Evolutionary conservation across 2,113 vertebrate genomes (phyloP).

Genomic region (Leucoraja erinaceus): DNA sequence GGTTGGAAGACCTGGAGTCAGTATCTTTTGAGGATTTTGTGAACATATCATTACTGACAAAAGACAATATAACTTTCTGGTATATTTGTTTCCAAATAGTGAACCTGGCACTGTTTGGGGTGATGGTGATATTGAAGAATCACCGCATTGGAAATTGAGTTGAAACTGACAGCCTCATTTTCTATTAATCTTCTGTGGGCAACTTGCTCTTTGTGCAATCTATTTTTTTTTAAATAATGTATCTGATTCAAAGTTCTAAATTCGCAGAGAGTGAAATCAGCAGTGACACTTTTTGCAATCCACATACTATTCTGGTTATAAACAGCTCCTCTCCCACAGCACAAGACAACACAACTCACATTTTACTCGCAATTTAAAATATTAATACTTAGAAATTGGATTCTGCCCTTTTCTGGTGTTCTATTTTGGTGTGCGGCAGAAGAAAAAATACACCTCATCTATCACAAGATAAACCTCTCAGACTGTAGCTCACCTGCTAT

Average conservation of each 20-base stretch:
- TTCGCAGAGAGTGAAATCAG: not conserved
- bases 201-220: not conserved
- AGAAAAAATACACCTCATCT: too few species aligned
- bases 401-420: too few species aligned
- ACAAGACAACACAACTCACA: not conserved
- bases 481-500: too few species aligned
- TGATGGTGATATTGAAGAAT: not conserved
- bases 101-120: not conserved
- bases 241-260: not conserved
- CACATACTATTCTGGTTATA: not conserved
- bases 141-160: not conserved
- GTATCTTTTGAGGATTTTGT: not conserved
- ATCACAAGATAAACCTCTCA: too few species aligned
- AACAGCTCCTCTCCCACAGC: not conserved
- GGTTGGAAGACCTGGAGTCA: too few species aligned
- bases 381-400: not conserved
- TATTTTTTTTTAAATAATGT: not conserved
- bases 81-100: not conserved
- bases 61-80: not conserved
- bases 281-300: not conserved
- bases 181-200: not conserved
- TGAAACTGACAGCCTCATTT: constrained; percentile 1
- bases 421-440: too few species aligned
- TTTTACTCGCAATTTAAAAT: not conserved
- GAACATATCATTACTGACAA: not conserved